phyloP scores from a whole-genome alignment of 2,113 vertebrate genomes.

The Chaetorhynchus papuensis region DNA sequence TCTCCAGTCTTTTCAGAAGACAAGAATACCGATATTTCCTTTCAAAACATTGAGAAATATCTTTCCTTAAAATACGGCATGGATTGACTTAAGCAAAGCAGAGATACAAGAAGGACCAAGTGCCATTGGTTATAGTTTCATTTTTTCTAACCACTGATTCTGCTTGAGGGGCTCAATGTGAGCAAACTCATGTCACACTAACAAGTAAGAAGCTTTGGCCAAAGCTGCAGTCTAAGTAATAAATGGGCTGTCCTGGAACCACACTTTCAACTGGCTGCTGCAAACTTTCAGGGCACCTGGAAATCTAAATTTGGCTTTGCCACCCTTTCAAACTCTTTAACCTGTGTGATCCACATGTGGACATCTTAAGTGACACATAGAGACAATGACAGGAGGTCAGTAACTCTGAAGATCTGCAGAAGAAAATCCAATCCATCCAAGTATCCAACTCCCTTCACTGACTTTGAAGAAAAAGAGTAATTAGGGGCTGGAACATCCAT shows the following conservation, averaged over 20 bases:
- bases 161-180: background rate
- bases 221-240: background rate
- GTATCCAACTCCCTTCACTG: background rate
- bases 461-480: background rate
- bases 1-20: background rate
- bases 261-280: background rate
- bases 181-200: background rate
- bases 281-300: background rate
- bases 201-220: background rate
- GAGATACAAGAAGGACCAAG: background rate
- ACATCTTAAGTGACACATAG: background rate
- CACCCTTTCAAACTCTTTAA: background rate
- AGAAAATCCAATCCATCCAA: background rate
- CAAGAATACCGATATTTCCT: background rate
- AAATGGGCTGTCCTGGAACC: background rate
- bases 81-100: background rate
- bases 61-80: background rate
- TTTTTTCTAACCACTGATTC: background rate
- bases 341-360: background rate
- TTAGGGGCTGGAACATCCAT: background rate
- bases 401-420: background rate
- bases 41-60: background rate
- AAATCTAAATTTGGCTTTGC: background rate
- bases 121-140: background rate
- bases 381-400: background rate